These are phyloP conservation scores for Zoanthus gigantus DNA, from an alignment of 92 coral and sea anemone species.

Conservation along the genomic window DNA sequence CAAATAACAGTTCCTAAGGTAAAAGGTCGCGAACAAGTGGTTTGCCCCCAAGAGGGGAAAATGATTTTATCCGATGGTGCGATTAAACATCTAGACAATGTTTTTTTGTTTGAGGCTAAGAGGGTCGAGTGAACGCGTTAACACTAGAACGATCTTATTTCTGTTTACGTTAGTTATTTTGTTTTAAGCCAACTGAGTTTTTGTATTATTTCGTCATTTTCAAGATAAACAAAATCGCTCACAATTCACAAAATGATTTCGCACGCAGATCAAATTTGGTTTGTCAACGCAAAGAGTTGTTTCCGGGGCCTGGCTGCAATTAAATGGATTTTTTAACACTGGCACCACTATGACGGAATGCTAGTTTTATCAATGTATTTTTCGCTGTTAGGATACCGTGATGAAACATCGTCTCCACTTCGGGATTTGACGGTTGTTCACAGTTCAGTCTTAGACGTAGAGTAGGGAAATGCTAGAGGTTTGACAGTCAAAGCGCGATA, in stretches of 20 bases:
- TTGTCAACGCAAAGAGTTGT: background rate
- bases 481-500: background rate
- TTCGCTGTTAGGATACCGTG: background rate
- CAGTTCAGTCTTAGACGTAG: background rate
- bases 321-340: slow-evolving; percentile 9
- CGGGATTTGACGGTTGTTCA: background rate
- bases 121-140: background rate
- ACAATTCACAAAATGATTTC: background rate
- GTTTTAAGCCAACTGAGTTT: background rate
- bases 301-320: slow-evolving; percentile 24
- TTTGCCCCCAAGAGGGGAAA: background rate
- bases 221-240: background rate
- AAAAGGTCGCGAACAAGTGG: slow-evolving; percentile 15
- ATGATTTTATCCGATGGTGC: background rate
- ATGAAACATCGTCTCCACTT: background rate
- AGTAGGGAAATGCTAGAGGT: background rate
- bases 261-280: slow-evolving; percentile 1
- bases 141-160: background rate
- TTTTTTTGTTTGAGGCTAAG: background rate
- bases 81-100: background rate
- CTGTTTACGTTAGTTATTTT: background rate
- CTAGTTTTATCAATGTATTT: background rate
- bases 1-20: background rate
- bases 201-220: background rate
- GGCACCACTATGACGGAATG: slow-evolving; percentile 21